These are phyloP conservation scores for Sebastes jordani DNA, from an alignment of 2,797 vertebrate genomes.

Conservation along the genomic window DNA sequence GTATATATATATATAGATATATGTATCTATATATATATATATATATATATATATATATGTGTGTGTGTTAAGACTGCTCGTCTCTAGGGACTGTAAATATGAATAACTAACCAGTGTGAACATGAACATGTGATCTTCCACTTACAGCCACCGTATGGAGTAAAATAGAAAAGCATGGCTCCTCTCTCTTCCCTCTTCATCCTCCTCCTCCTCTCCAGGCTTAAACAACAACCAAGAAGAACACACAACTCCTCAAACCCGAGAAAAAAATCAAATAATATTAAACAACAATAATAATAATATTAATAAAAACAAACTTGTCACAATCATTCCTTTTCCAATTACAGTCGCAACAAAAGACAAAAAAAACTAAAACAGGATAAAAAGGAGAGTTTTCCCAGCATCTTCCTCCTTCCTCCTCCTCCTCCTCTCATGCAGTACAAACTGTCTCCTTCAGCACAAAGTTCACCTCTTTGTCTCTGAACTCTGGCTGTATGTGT, in stretches of 20 bases:
- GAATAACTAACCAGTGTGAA: conserved; percentile 40
- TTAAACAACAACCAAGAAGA: conserved; percentile 76
- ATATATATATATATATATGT: not conserved
- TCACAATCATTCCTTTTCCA: conserved; percentile 79
- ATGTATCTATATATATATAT: no score
- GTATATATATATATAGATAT: not conserved
- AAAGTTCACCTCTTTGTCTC: conserved; percentile 82
- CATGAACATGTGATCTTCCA: conserved; percentile 40
- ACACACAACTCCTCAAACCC: conserved; percentile 85
- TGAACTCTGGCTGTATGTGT: conserved; percentile 78
- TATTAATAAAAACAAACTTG: conserved; percentile 82
- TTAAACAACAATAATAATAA: conserved; percentile 77
- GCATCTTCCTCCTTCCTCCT: conserved; percentile 68
- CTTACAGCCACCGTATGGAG: conserved; percentile 28
- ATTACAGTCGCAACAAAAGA: conserved; percentile 75
- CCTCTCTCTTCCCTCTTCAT: conserved; percentile 54
- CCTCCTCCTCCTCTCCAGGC: conserved; percentile 73
- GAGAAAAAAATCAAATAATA: conserved; percentile 82
- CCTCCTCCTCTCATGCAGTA: conserved; percentile 84
- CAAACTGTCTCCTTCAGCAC: conserved; percentile 79
- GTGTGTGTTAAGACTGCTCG: conserved; percentile 38
- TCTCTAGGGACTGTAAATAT: conserved; percentile 27
- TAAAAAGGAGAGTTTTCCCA: conserved; percentile 71
- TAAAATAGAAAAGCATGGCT: conserved; percentile 42
- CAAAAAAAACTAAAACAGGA: conserved; percentile 69